Evolutionary conservation across 2,797 vertebrate genomes (phyloP).

Genomic region (Dallia pectoralis): DNA sequence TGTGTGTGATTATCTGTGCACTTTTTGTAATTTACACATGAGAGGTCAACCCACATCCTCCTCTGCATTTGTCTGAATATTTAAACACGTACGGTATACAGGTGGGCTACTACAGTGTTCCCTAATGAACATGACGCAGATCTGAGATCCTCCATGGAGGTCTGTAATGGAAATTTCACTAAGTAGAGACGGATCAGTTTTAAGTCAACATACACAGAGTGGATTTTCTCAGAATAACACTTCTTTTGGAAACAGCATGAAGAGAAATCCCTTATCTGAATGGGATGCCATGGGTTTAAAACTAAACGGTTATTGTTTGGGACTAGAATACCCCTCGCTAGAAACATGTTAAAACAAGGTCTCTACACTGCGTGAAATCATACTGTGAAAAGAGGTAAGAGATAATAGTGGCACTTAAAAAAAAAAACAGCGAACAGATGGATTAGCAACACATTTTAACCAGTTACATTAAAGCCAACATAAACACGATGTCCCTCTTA

Average conservation of each 20-base stretch:
- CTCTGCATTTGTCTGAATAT: slow-evolving; percentile 1
- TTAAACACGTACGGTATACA: no score
- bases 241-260: background rate
- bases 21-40: background rate
- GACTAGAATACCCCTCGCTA: background rate
- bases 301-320: background rate
- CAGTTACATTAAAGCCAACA: background rate
- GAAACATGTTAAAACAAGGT: slow-evolving; percentile 5
- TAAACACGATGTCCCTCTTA: background rate
- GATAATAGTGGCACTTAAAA: background rate
- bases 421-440: background rate
- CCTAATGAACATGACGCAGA: background rate
- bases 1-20: background rate
- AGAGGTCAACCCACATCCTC: background rate
- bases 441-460: background rate
- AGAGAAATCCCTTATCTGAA: background rate
- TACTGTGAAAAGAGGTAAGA: background rate
- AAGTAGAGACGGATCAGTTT: background rate
- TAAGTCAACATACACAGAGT: background rate
- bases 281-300: background rate
- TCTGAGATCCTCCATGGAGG: slow-evolving; percentile 4
- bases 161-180: slow-evolving; percentile 1
- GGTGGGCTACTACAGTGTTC: background rate
- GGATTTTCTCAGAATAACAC: background rate
- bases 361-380: background rate